phyloP scores from a whole-genome alignment of 1,140 invertebrate species.

The Potamilus streckersoni region DNA sequence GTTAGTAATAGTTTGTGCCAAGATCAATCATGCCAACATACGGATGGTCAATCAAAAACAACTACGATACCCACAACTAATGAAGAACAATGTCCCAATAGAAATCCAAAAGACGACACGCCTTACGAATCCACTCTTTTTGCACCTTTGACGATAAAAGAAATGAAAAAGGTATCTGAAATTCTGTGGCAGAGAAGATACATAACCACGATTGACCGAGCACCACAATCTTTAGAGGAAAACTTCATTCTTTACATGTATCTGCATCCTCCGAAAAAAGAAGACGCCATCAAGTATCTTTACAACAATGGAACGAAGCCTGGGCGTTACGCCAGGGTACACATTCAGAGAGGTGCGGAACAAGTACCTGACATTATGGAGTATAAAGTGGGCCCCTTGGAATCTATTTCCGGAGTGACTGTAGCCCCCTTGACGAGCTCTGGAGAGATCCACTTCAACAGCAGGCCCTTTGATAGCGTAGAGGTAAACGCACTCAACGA shows the following conservation, averaged over 20 bases:
- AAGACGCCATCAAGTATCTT: conserved; percentile 10
- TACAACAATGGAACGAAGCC: conserved; percentile 8
- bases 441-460: conserved; percentile 21
- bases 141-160: conserved; percentile 11
- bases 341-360: conserved; percentile 7
- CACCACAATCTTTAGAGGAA: conserved; percentile 10
- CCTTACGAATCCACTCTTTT: conserved; percentile 14
- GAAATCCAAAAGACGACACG: conserved; percentile 7
- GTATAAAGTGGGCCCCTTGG: conserved; percentile 24
- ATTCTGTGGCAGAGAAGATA: not conserved
- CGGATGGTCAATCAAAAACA: not conserved
- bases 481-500: conserved; percentile 15
- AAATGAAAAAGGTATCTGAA: conserved; percentile 21
- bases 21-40: no score
- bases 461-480: conserved; percentile 14
- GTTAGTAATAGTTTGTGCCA: no score
- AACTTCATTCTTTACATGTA: conserved; percentile 19
- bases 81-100: not conserved
- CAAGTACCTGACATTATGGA: conserved; percentile 23
- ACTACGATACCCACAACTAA: not conserved
- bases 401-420: not conserved
- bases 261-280: conserved; percentile 10
- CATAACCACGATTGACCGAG: conserved; percentile 8
- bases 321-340: conserved; percentile 8
- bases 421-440: not conserved